Evolutionary conservation across 1,140 invertebrate species (phyloP).

Genomic region (Chironomus striatipennis): DNA sequence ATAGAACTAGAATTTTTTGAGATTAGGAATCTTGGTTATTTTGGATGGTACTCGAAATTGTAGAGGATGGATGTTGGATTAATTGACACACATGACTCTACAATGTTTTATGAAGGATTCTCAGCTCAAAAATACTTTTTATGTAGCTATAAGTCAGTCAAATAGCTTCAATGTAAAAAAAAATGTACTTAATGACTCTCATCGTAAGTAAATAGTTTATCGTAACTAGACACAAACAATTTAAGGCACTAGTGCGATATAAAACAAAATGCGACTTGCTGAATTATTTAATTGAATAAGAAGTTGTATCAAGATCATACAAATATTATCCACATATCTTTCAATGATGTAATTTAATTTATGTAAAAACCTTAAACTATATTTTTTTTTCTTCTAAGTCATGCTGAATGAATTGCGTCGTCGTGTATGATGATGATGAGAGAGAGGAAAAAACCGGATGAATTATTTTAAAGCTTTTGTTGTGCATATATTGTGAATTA

Average conservation of each 20-base stretch:
- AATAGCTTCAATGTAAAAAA: too few relatives aligned
- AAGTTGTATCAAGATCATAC: conserved; percentile 5
- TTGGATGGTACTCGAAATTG: too few relatives aligned
- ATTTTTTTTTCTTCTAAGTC: background rate
- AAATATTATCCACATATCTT: background rate
- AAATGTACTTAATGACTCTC: background rate
- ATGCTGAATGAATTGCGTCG: conserved; percentile 4
- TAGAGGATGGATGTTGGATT: too few relatives aligned
- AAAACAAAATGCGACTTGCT: background rate
- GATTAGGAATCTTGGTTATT: too few relatives aligned
- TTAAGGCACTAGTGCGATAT: background rate
- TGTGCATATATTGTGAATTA: background rate
- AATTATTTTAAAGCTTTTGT: background rate
- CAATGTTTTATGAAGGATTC: too few relatives aligned
- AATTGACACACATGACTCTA: too few relatives aligned
- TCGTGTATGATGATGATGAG: too few relatives aligned
- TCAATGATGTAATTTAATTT: background rate
- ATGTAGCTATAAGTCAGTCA: too few relatives aligned
- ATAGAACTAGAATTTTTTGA: too few relatives aligned
- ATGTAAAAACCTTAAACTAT: conserved; percentile 16
- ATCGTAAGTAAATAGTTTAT: background rate
- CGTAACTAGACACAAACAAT: background rate
- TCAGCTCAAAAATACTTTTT: too few relatives aligned
- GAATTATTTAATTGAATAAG: conserved; percentile 1
- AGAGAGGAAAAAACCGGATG: background rate